Conservation (phyloP, 2,113 vertebrate genomes). For the Pipa parva region DNA sequence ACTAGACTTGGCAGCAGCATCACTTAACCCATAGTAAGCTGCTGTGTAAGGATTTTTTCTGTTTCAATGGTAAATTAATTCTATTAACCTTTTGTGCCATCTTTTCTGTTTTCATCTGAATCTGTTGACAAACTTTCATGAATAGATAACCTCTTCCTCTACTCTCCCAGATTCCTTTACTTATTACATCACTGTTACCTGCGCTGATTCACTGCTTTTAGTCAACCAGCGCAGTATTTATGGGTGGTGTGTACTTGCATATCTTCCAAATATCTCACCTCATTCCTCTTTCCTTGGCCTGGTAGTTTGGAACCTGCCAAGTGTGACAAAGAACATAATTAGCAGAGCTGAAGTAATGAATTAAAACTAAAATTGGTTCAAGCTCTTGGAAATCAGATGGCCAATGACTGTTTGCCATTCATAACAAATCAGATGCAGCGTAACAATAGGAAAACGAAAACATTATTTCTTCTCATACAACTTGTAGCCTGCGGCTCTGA, state of each 20-base stretch:
- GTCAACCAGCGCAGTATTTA: not conserved
- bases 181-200: too few relatives aligned
- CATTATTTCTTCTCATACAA: constrained; percentile 19
- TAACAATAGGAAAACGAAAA: constrained; percentile 12
- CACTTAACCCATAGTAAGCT: too few relatives aligned
- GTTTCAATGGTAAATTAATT: too few relatives aligned
- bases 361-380: not conserved
- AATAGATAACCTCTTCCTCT: too few relatives aligned
- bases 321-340: not conserved
- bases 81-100: too few relatives aligned
- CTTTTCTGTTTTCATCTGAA: too few relatives aligned
- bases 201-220: too few relatives aligned
- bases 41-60: too few relatives aligned
- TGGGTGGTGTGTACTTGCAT: not conserved
- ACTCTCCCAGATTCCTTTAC: too few relatives aligned
- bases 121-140: too few relatives aligned
- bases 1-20: too few relatives aligned
- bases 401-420: not conserved
- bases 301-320: not conserved
- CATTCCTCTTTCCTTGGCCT: not conserved
- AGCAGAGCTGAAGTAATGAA: not conserved
- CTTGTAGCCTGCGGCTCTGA: constrained; percentile 29
- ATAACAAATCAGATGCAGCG: not conserved
- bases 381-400: constrained; percentile 4
- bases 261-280: not conserved